Evolutionary conservation across 2,888 invertebrate genomes (phyloP).

Genomic region (Nymphalis polychloros): DNA sequence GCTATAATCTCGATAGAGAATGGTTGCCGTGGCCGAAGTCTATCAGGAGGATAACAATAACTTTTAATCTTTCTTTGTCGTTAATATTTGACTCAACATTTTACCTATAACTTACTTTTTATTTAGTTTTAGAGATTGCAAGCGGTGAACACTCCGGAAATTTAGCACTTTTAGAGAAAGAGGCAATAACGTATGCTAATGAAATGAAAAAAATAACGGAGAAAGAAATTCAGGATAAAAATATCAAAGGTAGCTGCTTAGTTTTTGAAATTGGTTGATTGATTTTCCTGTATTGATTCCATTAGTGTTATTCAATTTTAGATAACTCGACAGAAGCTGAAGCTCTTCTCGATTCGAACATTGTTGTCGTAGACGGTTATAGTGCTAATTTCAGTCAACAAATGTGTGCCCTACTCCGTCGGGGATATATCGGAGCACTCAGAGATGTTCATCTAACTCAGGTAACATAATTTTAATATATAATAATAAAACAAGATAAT

Average conservation of each 20-base stretch:
- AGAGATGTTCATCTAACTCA: constrained; percentile 73
- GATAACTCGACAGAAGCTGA: constrained; percentile 62
- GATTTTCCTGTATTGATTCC: background rate
- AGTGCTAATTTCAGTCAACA: constrained; percentile 60
- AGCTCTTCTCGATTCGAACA: constrained; percentile 55
- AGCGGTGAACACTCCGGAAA: constrained; percentile 78
- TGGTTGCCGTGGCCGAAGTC: too few species aligned
- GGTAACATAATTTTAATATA: constrained; percentile 45
- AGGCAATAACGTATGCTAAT: constrained; percentile 64
- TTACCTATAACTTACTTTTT: constrained; percentile 8
- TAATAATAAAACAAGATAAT: too few species aligned
- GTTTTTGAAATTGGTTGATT: background rate
- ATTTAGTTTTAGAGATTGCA: constrained; percentile 83
- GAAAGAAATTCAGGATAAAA: constrained; percentile 53
- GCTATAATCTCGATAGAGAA: too few species aligned
- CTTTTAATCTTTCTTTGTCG: too few species aligned
- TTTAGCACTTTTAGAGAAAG: constrained; percentile 62
- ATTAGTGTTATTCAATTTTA: constrained; percentile 34
- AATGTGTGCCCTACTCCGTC: constrained; percentile 62
- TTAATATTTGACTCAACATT: too few species aligned
- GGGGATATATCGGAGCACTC: constrained; percentile 62
- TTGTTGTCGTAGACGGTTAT: constrained; percentile 47
- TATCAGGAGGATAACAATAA: too few species aligned
- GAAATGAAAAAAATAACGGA: constrained; percentile 70
- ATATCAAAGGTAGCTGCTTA: constrained; percentile 56